phyloP scores from a whole-genome alignment of 2,113 vertebrate species.

The Tretioscincus oriximinensis region DNA sequence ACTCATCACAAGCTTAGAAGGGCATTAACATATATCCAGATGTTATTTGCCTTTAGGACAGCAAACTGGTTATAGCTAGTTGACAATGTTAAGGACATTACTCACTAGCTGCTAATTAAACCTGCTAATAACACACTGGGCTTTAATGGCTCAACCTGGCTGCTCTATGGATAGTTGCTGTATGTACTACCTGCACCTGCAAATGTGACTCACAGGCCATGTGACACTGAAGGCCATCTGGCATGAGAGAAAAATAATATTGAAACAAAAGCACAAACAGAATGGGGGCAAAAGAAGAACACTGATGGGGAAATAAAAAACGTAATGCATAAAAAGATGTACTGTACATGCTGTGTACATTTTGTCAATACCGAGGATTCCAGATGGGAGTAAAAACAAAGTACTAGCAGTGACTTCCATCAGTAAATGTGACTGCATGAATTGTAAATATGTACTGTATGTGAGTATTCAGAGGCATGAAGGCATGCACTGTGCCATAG shows the following conservation, averaged over 20 bases:
- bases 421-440: constrained; percentile 4
- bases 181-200: constrained; percentile 23
- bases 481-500: not conserved
- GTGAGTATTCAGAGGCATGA: not conserved
- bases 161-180: constrained; percentile 42
- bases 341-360: not conserved
- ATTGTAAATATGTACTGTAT: not conserved
- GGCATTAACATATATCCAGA: constrained; percentile 27
- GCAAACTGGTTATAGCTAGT: constrained; percentile 36
- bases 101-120: constrained; percentile 50
- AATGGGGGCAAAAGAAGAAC: not conserved
- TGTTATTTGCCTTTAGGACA: not conserved
- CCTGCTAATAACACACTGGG: constrained; percentile 36
- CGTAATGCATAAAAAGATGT: not conserved
- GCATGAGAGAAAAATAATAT: constrained; percentile 15
- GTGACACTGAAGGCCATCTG: constrained; percentile 38
- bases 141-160: constrained; percentile 28
- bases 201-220: constrained; percentile 15
- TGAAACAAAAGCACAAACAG: constrained; percentile 20
- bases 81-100: constrained; percentile 12
- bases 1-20: constrained; percentile 39
- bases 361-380: not conserved
- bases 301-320: not conserved
- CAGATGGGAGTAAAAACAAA: not conserved
- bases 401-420: not conserved